phyloP scores from a whole-genome alignment of 2,797 vertebrate genomes.

The Onychomys torridus region DNA sequence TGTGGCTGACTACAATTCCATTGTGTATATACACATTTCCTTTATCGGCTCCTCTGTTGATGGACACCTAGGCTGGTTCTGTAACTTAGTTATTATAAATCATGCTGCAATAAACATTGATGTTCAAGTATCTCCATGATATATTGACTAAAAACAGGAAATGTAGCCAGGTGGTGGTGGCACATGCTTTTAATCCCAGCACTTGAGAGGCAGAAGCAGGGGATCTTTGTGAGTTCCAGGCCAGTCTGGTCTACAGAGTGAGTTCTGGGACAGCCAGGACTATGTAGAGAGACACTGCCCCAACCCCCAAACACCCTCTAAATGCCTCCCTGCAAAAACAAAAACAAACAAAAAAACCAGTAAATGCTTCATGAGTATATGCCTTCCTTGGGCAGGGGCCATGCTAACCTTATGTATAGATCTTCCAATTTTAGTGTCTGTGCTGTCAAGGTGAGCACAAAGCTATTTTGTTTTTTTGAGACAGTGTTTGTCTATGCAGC shows the following conservation, averaged over 20 bases:
- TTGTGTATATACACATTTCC: background rate
- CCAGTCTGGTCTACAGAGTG: background rate
- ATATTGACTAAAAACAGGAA: background rate
- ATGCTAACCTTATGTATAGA: background rate
- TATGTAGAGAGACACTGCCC: background rate
- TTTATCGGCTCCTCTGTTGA: background rate
- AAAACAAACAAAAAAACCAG: background rate
- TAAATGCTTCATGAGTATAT: background rate
- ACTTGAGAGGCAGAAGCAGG: background rate
- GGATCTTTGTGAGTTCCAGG: background rate
- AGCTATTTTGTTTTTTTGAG: background rate
- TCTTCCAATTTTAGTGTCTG: background rate
- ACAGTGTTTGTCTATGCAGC: background rate
- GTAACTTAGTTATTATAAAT: background rate
- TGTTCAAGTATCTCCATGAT: background rate
- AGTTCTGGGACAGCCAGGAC: background rate
- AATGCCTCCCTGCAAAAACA: background rate
- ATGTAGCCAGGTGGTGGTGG: background rate
- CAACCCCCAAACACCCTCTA: too few relatives aligned
- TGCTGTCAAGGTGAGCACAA: background rate
- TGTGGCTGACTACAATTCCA: background rate
- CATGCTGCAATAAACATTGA: background rate
- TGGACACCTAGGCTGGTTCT: background rate
- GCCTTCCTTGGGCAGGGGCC: background rate
- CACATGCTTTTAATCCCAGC: background rate